A percentile compares a stretch with the other conserved stretches of the same genome.
phyloP scores from a whole-genome alignment of 2,888 invertebrate species.

The Drosophila buzzatii region DNA sequence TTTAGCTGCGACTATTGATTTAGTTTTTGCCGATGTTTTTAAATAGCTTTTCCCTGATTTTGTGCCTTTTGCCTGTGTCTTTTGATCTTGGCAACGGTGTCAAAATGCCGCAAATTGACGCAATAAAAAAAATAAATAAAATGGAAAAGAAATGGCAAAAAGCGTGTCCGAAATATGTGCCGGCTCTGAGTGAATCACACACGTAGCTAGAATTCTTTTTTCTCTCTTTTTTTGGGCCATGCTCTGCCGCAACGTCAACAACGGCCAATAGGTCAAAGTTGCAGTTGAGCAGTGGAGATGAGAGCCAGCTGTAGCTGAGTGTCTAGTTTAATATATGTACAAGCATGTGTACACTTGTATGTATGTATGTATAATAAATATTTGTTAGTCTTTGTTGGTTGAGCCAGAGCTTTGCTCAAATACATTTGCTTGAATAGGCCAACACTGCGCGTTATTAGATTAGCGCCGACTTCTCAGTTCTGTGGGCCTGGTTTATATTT shows the following conservation, averaged over 20 bases:
- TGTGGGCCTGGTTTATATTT: not conserved
- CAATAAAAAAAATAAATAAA: constrained; percentile 17
- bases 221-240: constrained; percentile 13
- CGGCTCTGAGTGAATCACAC: constrained; percentile 37
- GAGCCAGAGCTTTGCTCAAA: not conserved
- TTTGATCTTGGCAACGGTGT: constrained; percentile 49
- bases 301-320: not conserved
- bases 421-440: not conserved
- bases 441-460: not conserved
- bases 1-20: constrained; percentile 25
- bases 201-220: constrained; percentile 16
- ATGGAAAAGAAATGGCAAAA: constrained; percentile 4
- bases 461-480: not conserved
- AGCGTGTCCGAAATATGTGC: constrained; percentile 28
- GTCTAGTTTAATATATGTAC: not conserved
- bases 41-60: constrained; percentile 31
- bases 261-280: constrained; percentile 25
- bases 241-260: constrained; percentile 8
- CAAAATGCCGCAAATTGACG: constrained; percentile 54
- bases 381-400: not conserved
- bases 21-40: constrained; percentile 23
- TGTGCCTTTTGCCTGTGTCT: constrained; percentile 8
- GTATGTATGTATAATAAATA: not conserved
- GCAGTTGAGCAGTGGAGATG: not conserved
- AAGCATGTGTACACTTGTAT: not conserved